These are phyloP conservation scores for Zingel zingel DNA, from an alignment of 2,113 vertebrate species.

Conservation along the genomic window DNA sequence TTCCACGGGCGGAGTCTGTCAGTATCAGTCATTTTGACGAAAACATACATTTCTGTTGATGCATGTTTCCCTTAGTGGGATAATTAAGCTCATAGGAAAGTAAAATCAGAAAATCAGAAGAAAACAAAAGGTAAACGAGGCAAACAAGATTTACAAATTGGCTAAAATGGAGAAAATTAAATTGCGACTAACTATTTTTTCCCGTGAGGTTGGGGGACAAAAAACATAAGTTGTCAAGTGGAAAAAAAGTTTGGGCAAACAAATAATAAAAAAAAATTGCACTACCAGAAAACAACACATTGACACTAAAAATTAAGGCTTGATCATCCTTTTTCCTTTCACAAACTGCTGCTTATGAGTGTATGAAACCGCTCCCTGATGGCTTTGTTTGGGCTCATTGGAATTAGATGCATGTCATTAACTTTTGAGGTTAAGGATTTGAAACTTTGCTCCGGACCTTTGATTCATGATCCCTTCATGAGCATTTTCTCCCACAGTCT, in stretches of 20 bases:
- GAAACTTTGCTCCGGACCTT: slow-evolving; percentile 50
- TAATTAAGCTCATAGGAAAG: neutral
- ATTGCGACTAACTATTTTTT: neutral
- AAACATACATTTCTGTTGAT: neutral
- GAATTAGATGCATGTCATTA: slow-evolving; percentile 60
- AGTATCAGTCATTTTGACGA: neutral
- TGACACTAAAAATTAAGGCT: slow-evolving; percentile 42
- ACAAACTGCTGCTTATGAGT: slow-evolving; percentile 48
- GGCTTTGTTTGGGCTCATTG: slow-evolving; percentile 60
- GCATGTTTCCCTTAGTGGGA: neutral
- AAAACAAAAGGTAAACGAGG: neutral
- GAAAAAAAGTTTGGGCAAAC: slow-evolving; percentile 48
- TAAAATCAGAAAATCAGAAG: neutral
- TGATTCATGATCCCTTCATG: slow-evolving; percentile 47
- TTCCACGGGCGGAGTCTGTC: neutral
- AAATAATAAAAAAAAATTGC: slow-evolving; percentile 20
- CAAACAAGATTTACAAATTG: neutral
- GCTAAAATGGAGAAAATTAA: neutral
- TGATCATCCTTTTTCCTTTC: slow-evolving; percentile 44
- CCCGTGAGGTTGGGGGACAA: slow-evolving; percentile 2
- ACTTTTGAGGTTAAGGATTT: slow-evolving; percentile 65
- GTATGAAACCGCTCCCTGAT: slow-evolving; percentile 57
- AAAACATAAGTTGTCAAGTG: slow-evolving; percentile 7
- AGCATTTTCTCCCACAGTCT: slow-evolving; percentile 8
- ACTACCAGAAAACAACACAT: slow-evolving; percentile 48